phyloP scores from a whole-genome alignment of 2,797 vertebrate species.

The Periophthalmus magnuspinnatus region DNA sequence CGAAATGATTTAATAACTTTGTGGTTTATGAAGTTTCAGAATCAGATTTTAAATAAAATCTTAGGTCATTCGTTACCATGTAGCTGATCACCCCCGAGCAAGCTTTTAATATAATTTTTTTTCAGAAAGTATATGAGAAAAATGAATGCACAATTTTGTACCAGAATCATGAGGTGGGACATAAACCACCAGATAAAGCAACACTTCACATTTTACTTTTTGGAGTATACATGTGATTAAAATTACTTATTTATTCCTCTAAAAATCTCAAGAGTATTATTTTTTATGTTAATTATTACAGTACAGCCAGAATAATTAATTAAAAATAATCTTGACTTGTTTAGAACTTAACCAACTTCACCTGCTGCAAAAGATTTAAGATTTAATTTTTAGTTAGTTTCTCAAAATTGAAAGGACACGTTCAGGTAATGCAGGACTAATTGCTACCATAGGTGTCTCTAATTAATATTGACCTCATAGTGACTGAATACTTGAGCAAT shows the following conservation, averaged over 20 bases:
- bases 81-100: no score
- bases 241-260: background rate
- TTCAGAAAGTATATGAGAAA: no score
- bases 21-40: no score
- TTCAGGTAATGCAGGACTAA: conserved; percentile 4
- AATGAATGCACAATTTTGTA: no score
- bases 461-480: conserved; percentile 16
- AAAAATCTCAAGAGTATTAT: background rate
- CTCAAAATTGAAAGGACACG: background rate
- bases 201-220: background rate
- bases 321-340: background rate
- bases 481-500: conserved; percentile 18
- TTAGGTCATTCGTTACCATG: no score
- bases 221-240: background rate
- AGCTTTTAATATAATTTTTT: no score
- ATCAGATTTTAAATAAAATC: no score
- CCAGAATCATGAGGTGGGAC: background rate
- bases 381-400: background rate
- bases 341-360: background rate
- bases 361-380: background rate
- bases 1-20: no score
- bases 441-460: conserved; percentile 13
- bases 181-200: background rate
- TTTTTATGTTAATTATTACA: background rate
- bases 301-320: background rate